Conservation (phyloP, 35 echinoderm and acorn worm genomes). For the Ophiothrix spiculata region DNA sequence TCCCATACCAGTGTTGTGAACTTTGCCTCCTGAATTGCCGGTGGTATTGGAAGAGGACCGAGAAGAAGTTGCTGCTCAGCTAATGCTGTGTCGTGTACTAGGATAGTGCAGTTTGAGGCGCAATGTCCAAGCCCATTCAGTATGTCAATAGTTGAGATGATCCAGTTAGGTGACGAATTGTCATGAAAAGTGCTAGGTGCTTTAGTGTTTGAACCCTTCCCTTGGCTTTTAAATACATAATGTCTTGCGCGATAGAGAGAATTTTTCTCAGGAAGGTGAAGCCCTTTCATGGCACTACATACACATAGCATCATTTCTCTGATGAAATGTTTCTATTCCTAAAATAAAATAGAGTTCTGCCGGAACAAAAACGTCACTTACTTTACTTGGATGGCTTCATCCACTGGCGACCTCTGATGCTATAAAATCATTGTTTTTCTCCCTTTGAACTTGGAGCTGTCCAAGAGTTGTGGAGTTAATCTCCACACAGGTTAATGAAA, state of each 20-base stretch:
- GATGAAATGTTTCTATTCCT: too few relatives aligned
- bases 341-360: too few relatives aligned
- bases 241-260: slow-evolving; percentile 25
- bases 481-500: too few relatives aligned
- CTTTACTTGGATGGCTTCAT: too few relatives aligned
- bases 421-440: too few relatives aligned
- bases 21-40: neutral
- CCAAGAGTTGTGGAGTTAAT: too few relatives aligned
- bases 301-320: too few relatives aligned
- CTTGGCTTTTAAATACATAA: slow-evolving; percentile 21
- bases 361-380: too few relatives aligned
- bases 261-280: too few relatives aligned
- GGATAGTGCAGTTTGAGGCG: slow-evolving; percentile 5
- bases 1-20: slow-evolving; percentile 56
- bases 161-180: slow-evolving; percentile 55
- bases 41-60: neutral
- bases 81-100: slow-evolving; percentile 46
- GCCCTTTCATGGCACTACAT: too few relatives aligned
- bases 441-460: too few relatives aligned
- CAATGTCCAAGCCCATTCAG: slow-evolving; percentile 48
- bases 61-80: slow-evolving; percentile 1
- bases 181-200: slow-evolving; percentile 46
- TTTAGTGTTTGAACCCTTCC: slow-evolving; percentile 54
- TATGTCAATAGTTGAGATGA: slow-evolving; percentile 50
- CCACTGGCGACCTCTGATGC: too few relatives aligned